A percentile compares a stretch with the other conserved stretches of the same genome.
These are phyloP conservation scores for Aspidiotus rigidus DNA, from an alignment of 2,888 invertebrate species.

Conservation along the genomic window DNA sequence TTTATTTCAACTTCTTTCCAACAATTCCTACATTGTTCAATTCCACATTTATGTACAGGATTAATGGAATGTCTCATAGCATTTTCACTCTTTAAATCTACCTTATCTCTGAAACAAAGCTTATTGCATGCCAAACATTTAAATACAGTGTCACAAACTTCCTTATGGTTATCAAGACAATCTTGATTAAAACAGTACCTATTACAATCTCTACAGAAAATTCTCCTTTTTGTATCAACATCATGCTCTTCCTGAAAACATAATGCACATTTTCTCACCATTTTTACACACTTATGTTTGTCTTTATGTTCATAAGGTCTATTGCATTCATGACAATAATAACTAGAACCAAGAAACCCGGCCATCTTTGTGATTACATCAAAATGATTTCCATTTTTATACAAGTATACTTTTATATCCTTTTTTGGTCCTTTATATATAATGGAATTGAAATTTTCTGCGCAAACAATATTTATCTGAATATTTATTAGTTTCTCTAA, in stretches of 20 bases:
- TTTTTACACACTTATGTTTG: background rate
- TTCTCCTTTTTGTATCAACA: conserved; percentile 3
- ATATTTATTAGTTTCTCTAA: too few relatives aligned
- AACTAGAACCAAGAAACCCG: conserved; percentile 1
- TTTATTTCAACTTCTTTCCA: conserved; percentile 21
- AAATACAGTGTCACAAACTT: conserved; percentile 13
- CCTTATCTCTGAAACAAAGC: background rate
- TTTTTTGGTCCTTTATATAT: too few relatives aligned
- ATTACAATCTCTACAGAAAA: too few relatives aligned
- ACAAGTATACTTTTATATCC: too few relatives aligned
- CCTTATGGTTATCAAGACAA: conserved; percentile 13
- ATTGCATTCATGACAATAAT: conserved; percentile 8
- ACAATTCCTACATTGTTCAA: conserved; percentile 20
- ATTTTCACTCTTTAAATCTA: too few relatives aligned
- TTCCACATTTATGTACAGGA: conserved; percentile 10
- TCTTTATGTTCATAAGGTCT: conserved; percentile 1
- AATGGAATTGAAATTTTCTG: too few relatives aligned
- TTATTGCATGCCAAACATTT: conserved; percentile 14
- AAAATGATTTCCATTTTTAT: too few relatives aligned
- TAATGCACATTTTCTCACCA: conserved; percentile 14
- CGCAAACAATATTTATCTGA: too few relatives aligned
- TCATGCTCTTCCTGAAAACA: conserved; percentile 10
- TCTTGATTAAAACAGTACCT: too few relatives aligned
- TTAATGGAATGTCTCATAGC: too few relatives aligned
- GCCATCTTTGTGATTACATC: conserved; percentile 2